Conservation (phyloP, 2,797 vertebrate species). For the Pantherophis vulpinus region DNA sequence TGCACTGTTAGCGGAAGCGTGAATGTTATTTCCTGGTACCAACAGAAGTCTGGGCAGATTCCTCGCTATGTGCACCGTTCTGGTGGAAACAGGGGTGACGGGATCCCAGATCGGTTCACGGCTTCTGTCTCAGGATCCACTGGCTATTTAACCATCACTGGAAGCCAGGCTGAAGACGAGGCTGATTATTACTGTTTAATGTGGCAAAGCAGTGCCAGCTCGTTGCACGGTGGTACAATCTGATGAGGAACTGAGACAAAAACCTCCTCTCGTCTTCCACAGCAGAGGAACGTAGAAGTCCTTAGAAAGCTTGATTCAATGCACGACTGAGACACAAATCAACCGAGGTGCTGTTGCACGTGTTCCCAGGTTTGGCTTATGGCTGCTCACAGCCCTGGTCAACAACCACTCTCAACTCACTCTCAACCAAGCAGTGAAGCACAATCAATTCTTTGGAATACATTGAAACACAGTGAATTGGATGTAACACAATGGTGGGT, state of each 20-base stretch:
- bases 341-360: accelerated
- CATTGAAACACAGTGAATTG: no score
- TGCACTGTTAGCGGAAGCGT: background rate
- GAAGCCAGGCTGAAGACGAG: background rate
- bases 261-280: background rate
- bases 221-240: background rate
- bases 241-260: background rate
- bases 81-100: background rate
- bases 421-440: no score
- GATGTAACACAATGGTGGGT: no score
- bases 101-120: background rate
- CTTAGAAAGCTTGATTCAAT: no score
- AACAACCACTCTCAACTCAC: no score
- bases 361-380: no score
- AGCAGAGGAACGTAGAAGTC: background rate
- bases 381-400: no score
- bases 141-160: background rate
- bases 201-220: background rate
- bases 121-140: background rate
- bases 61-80: background rate
- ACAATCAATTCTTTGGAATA: no score
- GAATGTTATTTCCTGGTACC: background rate
- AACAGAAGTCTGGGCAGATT: background rate
- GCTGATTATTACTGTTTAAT: background rate
- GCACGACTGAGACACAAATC: background rate